Evolutionary conservation across 2,113 vertebrate genomes (phyloP).

Genomic region (Tapirus terrestris): DNA sequence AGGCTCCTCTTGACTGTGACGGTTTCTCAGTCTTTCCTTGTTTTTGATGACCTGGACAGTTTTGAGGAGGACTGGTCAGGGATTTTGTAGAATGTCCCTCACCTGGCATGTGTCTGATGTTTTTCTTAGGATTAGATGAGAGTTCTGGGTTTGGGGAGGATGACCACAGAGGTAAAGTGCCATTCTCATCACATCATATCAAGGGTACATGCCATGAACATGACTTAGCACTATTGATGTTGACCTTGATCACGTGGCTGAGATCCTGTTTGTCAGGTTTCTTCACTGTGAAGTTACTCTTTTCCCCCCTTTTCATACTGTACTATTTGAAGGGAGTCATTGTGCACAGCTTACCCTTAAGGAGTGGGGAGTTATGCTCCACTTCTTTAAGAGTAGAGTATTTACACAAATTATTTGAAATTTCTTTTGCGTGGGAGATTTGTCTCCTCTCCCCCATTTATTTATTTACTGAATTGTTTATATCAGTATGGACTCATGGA

Average conservation of each 20-base stretch:
- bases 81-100: not conserved
- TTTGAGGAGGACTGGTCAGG: not conserved
- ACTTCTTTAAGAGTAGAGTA: not conserved
- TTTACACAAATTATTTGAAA: not conserved
- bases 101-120: not conserved
- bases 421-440: not conserved
- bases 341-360: not conserved
- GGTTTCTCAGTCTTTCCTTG: not conserved
- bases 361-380: not conserved
- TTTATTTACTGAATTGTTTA: not conserved
- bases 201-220: not conserved
- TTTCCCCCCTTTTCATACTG: not conserved
- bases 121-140: not conserved
- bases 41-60: not conserved
- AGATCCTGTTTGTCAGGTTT: not conserved
- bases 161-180: not conserved
- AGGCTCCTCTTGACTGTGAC: not conserved
- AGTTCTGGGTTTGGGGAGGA: not conserved
- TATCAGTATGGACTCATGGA: not conserved
- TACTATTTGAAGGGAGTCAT: not conserved
- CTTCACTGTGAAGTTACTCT: not conserved
- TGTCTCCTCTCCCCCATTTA: not conserved
- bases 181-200: not conserved
- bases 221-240: not conserved
- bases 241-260: not conserved